Evolutionary conservation across 2,888 invertebrate genomes (phyloP).

Genomic region (Dicyrtoma fusca): DNA sequence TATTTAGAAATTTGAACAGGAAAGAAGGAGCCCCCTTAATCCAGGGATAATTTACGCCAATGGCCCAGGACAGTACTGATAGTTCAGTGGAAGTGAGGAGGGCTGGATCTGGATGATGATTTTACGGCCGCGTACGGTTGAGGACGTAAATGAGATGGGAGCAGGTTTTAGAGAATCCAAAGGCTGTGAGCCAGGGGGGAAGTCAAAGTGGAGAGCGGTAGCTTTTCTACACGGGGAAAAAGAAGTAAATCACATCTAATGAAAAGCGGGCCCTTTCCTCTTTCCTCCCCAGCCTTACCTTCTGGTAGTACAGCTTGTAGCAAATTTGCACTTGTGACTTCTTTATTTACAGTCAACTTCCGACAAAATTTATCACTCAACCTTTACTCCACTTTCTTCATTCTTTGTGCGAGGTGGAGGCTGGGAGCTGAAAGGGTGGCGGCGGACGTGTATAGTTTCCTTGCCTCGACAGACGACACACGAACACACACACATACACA

Average conservation of each 20-base stretch:
- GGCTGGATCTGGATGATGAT: too few relatives aligned
- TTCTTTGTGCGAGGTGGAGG: not conserved
- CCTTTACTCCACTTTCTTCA: not conserved
- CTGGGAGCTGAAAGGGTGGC: not conserved
- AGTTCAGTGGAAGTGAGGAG: too few relatives aligned
- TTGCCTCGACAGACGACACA: not conserved
- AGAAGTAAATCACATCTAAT: conserved; percentile 33
- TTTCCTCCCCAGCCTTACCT: not conserved
- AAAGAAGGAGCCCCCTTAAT: too few relatives aligned
- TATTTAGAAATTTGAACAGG: too few relatives aligned
- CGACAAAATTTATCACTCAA: conserved; percentile 7
- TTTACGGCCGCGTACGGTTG: not conserved
- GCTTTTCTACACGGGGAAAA: conserved; percentile 2
- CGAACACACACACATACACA: too few relatives aligned
- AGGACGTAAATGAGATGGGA: not conserved
- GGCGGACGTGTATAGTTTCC: not conserved
- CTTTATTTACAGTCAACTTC: conserved; percentile 12
- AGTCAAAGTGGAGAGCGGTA: not conserved
- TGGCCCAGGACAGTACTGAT: too few relatives aligned
- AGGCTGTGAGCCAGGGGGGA: too few relatives aligned
- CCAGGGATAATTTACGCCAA: too few relatives aligned
- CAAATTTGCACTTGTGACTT: conserved; percentile 19
- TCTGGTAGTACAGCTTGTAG: too few relatives aligned
- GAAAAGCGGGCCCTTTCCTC: conserved; percentile 24
- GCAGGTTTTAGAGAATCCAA: too few relatives aligned